These are phyloP conservation scores for Alsophila aescularia DNA, from an alignment of 2,888 invertebrate genomes.

Conservation along the genomic window DNA sequence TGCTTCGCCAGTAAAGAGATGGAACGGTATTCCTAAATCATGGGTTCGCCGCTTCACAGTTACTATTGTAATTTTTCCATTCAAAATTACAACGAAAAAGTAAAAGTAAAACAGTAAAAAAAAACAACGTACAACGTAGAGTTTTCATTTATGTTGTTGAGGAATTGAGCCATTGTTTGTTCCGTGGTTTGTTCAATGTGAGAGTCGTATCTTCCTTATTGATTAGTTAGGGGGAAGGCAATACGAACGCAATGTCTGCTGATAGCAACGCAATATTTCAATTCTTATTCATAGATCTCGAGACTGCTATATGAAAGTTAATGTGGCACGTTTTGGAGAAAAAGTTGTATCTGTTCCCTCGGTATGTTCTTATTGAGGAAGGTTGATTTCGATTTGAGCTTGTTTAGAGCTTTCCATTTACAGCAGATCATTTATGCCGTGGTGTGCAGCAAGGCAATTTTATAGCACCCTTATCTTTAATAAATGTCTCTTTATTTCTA, in stretches of 20 bases:
- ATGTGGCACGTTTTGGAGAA: constrained; percentile 28
- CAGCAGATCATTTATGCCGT: neutral
- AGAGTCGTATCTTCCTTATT: neutral
- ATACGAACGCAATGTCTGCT: constrained; percentile 41
- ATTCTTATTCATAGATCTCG: constrained; percentile 49
- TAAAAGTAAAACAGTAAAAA: no score
- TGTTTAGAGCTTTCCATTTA: constrained; percentile 3
- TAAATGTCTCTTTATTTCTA: no score
- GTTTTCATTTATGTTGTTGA: no score
- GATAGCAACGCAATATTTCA: constrained; percentile 47
- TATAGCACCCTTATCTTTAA: no score
- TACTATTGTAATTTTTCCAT: no score
- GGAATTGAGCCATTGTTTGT: no score
- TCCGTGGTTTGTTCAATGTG: neutral
- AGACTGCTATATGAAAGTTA: constrained; percentile 34
- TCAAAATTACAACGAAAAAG: no score
- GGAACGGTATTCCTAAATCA: no score
- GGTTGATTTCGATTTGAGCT: constrained; percentile 2
- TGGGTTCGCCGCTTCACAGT: no score
- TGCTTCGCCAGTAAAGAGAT: no score
- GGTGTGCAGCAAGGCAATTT: no score
- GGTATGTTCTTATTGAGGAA: constrained; percentile 6
- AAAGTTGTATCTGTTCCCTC: constrained; percentile 9
- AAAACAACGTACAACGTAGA: no score
- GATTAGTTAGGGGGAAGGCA: constrained; percentile 11